Evolutionary conservation across 2,113 vertebrate genomes (phyloP).

Genomic region (Tor tambroides): DNA sequence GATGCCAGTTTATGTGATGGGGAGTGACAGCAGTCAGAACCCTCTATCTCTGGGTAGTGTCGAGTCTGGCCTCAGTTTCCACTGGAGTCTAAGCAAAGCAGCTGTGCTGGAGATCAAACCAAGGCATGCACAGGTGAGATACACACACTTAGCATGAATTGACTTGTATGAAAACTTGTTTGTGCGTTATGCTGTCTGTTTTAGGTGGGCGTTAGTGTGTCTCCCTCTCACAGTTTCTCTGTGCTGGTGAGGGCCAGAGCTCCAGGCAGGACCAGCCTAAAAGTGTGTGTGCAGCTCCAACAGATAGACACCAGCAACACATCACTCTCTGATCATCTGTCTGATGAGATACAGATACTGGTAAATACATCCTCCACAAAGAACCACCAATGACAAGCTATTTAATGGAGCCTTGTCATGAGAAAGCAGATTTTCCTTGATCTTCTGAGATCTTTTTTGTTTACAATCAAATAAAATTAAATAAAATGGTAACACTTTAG

Average conservation of each 20-base stretch:
- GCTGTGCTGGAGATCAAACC: constrained; percentile 71
- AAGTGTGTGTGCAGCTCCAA: constrained; percentile 65
- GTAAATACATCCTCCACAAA: constrained; percentile 56
- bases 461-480: neutral
- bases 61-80: constrained; percentile 67
- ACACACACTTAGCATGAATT: neutral
- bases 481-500: neutral
- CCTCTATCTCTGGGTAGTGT: constrained; percentile 73
- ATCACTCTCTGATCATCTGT: constrained; percentile 58
- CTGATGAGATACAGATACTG: constrained; percentile 76
- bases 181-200: constrained; percentile 36
- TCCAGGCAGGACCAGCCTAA: constrained; percentile 70
- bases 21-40: constrained; percentile 71
- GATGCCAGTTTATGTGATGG: constrained; percentile 78
- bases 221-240: constrained; percentile 71
- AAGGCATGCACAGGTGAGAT: constrained; percentile 71
- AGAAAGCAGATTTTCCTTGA: too few relatives aligned
- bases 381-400: neutral
- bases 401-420: neutral
- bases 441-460: neutral
- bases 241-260: constrained; percentile 70
- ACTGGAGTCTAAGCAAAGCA: constrained; percentile 75
- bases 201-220: constrained; percentile 57
- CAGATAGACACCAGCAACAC: constrained; percentile 51
- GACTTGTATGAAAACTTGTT: neutral